Evolutionary conservation across 2,888 invertebrate species (phyloP).

Genomic region (Acleris literana): DNA sequence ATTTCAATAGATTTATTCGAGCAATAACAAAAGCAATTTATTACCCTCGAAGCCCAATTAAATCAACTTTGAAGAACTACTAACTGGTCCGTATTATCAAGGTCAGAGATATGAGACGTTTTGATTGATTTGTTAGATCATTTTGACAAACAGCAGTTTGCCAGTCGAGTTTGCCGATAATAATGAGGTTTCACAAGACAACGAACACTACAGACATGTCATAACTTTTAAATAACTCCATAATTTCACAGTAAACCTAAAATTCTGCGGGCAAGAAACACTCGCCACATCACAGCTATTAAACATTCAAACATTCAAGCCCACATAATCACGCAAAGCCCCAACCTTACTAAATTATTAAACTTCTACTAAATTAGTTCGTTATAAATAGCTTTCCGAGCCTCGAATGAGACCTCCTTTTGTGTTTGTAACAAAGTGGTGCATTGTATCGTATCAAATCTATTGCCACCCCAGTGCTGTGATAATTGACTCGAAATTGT

Average conservation of each 20-base stretch:
- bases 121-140: too few relatives aligned
- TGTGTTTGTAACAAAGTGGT: constrained; percentile 11
- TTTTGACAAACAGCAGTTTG: too few relatives aligned
- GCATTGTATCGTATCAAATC: neutral
- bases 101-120: too few relatives aligned
- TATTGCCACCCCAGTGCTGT: neutral
- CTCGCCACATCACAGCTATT: constrained; percentile 11
- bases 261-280: neutral
- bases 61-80: too few relatives aligned
- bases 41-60: too few relatives aligned
- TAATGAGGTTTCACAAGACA: too few relatives aligned
- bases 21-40: too few relatives aligned
- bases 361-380: constrained; percentile 25
- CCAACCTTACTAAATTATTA: constrained; percentile 2
- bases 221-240: neutral
- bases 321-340: constrained; percentile 12
- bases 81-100: too few relatives aligned
- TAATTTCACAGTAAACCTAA: neutral
- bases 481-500: too few relatives aligned
- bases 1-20: too few relatives aligned
- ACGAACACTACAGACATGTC: neutral
- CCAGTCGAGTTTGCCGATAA: too few relatives aligned
- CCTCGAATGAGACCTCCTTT: constrained; percentile 10
- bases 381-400: constrained; percentile 14
- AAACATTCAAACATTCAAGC: constrained; percentile 15